Evolutionary conservation across 1,140 invertebrate species (phyloP).

Genomic region (Eubasilissa regina): DNA sequence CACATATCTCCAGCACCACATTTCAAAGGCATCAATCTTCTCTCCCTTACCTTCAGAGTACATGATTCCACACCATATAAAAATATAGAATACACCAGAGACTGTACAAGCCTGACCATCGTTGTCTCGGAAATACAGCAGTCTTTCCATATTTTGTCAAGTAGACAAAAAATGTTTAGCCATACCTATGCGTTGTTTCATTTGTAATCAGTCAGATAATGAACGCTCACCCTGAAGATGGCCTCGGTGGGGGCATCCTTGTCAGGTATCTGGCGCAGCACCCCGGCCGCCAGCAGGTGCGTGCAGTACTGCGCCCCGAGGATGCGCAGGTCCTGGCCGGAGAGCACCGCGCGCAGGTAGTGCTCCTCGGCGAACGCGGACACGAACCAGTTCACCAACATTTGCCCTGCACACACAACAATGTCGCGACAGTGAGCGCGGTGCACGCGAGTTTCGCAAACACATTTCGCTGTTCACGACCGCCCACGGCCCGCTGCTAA

Average conservation of each 20-base stretch:
- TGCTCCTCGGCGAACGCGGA: slow-evolving; percentile 83
- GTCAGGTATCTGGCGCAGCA: slow-evolving; percentile 84
- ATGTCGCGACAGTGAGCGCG: slow-evolving; percentile 20
- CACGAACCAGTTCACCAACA: slow-evolving; percentile 91
- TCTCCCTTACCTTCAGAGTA: too few species aligned
- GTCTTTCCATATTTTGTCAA: too few species aligned
- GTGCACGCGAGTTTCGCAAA: slow-evolving; percentile 38
- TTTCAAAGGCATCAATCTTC: too few species aligned
- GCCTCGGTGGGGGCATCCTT: slow-evolving; percentile 77
- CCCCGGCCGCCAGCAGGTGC: slow-evolving; percentile 89
- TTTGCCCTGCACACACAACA: slow-evolving; percentile 80
- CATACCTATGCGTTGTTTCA: too few species aligned
- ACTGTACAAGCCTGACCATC: too few species aligned
- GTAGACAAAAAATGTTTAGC: too few species aligned
- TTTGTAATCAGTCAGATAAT: background rate
- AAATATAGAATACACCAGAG: too few species aligned
- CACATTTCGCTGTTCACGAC: slow-evolving; percentile 41
- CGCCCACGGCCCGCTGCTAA: slow-evolving; percentile 41
- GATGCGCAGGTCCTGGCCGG: slow-evolving; percentile 81
- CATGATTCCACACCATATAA: too few species aligned
- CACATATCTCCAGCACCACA: too few species aligned
- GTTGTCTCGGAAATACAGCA: too few species aligned
- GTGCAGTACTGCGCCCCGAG: slow-evolving; percentile 88
- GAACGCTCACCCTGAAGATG: slow-evolving; percentile 82
- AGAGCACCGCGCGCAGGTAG: slow-evolving; percentile 76